Evolutionary conservation across 2,113 vertebrate species (phyloP).

Genomic region (Engystomops pustulosus): DNA sequence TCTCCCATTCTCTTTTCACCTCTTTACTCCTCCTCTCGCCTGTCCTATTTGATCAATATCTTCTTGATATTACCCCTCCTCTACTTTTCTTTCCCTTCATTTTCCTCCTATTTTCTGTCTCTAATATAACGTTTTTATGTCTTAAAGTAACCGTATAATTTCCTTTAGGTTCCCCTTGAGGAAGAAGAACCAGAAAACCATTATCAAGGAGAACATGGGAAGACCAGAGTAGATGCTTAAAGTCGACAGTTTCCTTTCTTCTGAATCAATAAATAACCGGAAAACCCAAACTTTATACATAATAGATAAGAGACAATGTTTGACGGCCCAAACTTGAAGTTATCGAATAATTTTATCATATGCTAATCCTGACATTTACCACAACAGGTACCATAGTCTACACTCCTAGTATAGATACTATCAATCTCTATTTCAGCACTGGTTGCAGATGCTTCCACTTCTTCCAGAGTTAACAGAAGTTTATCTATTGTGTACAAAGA

Average conservation of each 20-base stretch:
- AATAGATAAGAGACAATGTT: background rate
- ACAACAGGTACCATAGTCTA: background rate
- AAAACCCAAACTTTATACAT: background rate
- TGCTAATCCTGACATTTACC: background rate
- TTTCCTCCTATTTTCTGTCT: no score
- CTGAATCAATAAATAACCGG: background rate
- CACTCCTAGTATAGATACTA: background rate
- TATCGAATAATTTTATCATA: background rate
- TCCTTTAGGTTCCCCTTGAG: slow-evolving; percentile 68
- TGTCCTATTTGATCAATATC: no score
- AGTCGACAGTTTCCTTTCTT: background rate
- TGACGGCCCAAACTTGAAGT: background rate
- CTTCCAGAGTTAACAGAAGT: background rate
- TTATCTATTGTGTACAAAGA: background rate
- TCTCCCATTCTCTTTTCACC: background rate
- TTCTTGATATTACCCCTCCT: no score
- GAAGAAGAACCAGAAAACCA: background rate
- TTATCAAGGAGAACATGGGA: slow-evolving; percentile 57
- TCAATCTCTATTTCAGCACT: background rate
- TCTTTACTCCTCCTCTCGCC: background rate
- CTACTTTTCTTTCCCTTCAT: no score
- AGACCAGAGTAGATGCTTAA: slow-evolving; percentile 63
- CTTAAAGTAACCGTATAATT: background rate
- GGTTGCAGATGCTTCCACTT: no score
- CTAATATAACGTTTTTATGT: no score